These are phyloP conservation scores for Meteorus colon DNA, from an alignment of 2,888 invertebrate genomes.

Conservation along the genomic window DNA sequence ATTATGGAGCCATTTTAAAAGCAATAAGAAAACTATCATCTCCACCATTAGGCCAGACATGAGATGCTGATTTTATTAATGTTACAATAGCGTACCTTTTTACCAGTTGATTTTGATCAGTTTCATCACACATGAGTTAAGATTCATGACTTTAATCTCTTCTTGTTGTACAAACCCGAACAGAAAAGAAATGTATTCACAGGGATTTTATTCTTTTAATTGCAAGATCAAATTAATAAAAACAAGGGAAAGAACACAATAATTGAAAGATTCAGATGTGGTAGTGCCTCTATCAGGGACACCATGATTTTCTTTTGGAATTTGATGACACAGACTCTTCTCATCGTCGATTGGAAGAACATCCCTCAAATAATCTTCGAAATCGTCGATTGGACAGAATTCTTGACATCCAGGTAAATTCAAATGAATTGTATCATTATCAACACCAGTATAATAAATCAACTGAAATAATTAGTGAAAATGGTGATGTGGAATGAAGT, in stretches of 20 bases:
- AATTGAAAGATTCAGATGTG: neutral
- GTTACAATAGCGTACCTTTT: neutral
- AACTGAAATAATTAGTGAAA: constrained; percentile 46
- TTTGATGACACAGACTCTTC: constrained; percentile 50
- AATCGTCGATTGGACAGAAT: constrained; percentile 58
- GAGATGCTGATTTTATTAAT: neutral
- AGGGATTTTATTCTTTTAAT: neutral
- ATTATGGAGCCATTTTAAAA: neutral
- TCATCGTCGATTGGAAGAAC: constrained; percentile 56
- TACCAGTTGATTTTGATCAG: no score
- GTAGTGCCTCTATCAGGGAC: neutral
- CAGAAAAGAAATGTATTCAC: neutral
- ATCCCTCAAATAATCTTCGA: constrained; percentile 50
- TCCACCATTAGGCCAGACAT: neutral
- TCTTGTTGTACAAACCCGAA: no score
- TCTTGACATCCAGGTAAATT: constrained; percentile 53
- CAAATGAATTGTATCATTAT: constrained; percentile 46
- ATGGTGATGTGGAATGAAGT: neutral
- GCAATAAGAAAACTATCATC: neutral
- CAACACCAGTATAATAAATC: constrained; percentile 54
- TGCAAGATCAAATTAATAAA: neutral
- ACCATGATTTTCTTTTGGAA: neutral
- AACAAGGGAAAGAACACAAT: neutral
- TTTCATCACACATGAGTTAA: no score
- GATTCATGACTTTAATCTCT: no score